A percentile compares a stretch with the other conserved stretches of the same genome.
Evolutionary conservation across 2,797 vertebrate species (phyloP).

Genomic region (Hydrolagus colliei): DNA sequence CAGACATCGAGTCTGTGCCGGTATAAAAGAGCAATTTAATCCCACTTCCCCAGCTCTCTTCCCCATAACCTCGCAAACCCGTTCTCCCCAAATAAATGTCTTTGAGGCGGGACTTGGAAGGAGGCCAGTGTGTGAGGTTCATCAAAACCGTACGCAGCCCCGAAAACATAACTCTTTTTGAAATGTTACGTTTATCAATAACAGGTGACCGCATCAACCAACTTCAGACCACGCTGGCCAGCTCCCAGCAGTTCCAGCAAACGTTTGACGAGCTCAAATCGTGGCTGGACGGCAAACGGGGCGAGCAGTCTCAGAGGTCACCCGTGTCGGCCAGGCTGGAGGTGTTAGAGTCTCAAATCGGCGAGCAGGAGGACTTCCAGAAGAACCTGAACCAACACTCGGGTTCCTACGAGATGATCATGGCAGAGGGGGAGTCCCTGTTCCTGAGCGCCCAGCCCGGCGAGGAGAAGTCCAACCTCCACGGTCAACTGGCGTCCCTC

Average conservation of each 20-base stretch:
- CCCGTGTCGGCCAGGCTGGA: conserved; percentile 75
- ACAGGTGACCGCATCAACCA: conserved; percentile 87
- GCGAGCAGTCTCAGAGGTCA: conserved; percentile 56
- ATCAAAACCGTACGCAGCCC: too few relatives aligned
- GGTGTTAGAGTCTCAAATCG: conserved; percentile 67
- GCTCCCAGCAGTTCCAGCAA: conserved; percentile 97
- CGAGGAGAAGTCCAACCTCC: conserved; percentile 72
- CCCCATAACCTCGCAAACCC: too few relatives aligned
- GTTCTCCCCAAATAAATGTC: too few relatives aligned
- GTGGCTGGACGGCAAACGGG: conserved; percentile 75
- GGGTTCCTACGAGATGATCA: conserved; percentile 88
- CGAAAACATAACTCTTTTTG: background rate
- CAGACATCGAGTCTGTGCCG: too few relatives aligned
- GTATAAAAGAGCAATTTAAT: too few relatives aligned
- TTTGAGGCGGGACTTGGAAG: too few relatives aligned
- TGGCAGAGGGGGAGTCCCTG: conserved; percentile 76
- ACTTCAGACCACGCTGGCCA: conserved; percentile 84
- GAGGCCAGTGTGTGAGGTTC: too few relatives aligned
- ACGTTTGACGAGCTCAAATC: conserved; percentile 88
- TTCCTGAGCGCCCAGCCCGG: conserved; percentile 75
- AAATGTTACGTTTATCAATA: background rate
- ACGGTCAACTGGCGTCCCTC: conserved; percentile 68
- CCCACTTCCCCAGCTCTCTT: too few relatives aligned
- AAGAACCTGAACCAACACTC: conserved; percentile 80
- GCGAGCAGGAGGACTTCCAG: conserved; percentile 80